A percentile compares a stretch with the other conserved stretches of the same genome.
These are phyloP conservation scores for Drosophila putrida DNA, from an alignment of 2,888 invertebrate species.

Conservation along the genomic window DNA sequence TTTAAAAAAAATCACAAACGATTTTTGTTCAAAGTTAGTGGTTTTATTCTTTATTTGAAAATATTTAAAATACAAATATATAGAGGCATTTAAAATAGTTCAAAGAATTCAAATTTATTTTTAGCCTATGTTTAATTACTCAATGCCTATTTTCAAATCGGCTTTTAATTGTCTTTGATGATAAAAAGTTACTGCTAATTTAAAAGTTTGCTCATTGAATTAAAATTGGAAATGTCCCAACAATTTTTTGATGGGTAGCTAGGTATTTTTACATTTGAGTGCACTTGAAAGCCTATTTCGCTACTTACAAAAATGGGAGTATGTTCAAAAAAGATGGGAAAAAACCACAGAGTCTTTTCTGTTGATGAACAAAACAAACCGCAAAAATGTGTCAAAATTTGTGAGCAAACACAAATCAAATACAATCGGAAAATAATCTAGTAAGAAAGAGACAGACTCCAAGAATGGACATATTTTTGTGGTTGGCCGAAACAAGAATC, in stretches of 20 bases:
- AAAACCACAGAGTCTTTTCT: conserved; percentile 30
- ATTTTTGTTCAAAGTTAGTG: too few species aligned
- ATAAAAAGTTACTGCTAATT: conserved; percentile 27
- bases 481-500: conserved; percentile 24
- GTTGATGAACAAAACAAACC: background rate
- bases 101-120: background rate
- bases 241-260: conserved; percentile 3
- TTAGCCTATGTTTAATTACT: conserved; percentile 16
- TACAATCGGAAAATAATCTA: conserved; percentile 29
- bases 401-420: conserved; percentile 42
- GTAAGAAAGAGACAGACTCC: conserved; percentile 33
- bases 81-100: too few species aligned
- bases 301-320: background rate
- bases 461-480: conserved; percentile 35
- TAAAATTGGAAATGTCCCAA: background rate
- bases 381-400: conserved; percentile 16
- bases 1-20: too few species aligned
- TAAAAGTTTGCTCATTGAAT: conserved; percentile 35
- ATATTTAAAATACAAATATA: too few species aligned
- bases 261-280: conserved; percentile 29
- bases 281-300: conserved; percentile 31
- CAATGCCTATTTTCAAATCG: conserved; percentile 9
- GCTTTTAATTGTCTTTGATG: conserved; percentile 54
- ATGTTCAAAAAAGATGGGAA: background rate
- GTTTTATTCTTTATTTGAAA: too few species aligned